Base-by-base conservation (phyloP, 2,888 invertebrate genomes). In the Druceiella hillmani region DNA sequence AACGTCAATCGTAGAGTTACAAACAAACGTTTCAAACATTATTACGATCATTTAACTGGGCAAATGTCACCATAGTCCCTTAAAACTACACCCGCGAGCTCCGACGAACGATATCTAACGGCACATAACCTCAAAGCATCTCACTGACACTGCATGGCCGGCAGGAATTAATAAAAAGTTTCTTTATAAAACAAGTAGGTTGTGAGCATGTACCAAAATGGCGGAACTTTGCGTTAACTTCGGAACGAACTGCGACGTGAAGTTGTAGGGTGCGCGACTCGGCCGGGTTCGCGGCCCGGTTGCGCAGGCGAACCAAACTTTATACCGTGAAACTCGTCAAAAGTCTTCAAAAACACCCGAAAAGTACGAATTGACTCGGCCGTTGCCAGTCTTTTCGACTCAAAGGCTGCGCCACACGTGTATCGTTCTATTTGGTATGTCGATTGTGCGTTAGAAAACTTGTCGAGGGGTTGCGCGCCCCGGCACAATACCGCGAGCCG, bases 191-290 rank as follows among this genome's bases (percentile, higher is more conserved):
- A 72, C 72, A 72, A 72, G 71, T 72, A 67, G 71, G 70, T 69
- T 69, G 71, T 69, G 71, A 72, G 71, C 72, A 72, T 72, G 71
- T 71, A 67, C 71, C 70, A 72, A 72, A 72, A 72, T 72, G 72
- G 72, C 70, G 71, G 72, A 71, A 72, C 70, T 71, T 72, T 62
- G 70, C 64, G 69, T 66, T 68, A 71, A 72, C 70, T 72, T 72
- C 71, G 71, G 66, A 63, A 69, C 71, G 69, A 62, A 66, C 62
- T 69, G 62, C 69, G 66, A 62, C 60, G 63, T 69, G 70, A 72
- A 72, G 71, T 71, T 69, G 68, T 61, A 58, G 66, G 68, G 66
- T 66, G 69, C 68, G 67, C 67, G 66, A 50, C 61, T 58, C 54
- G 37, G 20, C 51, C 55, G 55, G 55, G 55, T 57, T 54, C 56